These are phyloP conservation scores for Syngnathus scovelli DNA, from an alignment of 2,113 vertebrate species.

Conservation along the genomic window DNA sequence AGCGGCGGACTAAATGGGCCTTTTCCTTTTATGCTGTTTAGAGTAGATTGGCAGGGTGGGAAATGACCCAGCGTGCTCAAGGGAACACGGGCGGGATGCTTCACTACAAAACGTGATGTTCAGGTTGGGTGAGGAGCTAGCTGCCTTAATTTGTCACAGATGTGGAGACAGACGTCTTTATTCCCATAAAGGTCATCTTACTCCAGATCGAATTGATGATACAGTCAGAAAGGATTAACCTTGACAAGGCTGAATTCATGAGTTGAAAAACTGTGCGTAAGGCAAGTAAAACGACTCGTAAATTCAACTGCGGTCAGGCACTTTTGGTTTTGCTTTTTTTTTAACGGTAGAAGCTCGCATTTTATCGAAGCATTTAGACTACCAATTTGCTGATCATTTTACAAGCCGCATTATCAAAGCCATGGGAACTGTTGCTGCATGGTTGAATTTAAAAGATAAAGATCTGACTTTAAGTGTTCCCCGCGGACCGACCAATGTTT, in stretches of 20 bases:
- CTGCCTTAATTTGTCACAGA: constrained; percentile 30
- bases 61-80: constrained; percentile 51
- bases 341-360: constrained; percentile 2
- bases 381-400: constrained; percentile 2
- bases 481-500: constrained; percentile 14
- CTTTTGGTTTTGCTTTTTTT: constrained; percentile 14
- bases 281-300: constrained; percentile 27
- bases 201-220: constrained; percentile 6
- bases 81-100: constrained; percentile 35
- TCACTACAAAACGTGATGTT: constrained; percentile 3
- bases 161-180: constrained; percentile 26
- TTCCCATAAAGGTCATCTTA: constrained; percentile 3
- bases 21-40: constrained; percentile 66
- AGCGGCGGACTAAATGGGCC: constrained; percentile 61
- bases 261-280: constrained; percentile 31
- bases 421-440: constrained; percentile 54
- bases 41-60: constrained; percentile 48
- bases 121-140: constrained; percentile 3
- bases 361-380: constrained; percentile 6
- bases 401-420: constrained; percentile 30
- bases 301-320: constrained; percentile 32
- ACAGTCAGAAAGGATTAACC: constrained; percentile 11
- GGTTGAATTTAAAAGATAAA: constrained; percentile 43
- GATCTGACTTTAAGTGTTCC: constrained; percentile 47
- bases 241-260: constrained; percentile 1